Conservation (phyloP, 2,797 vertebrate genomes). For the Eutrigla gurnardus region DNA sequence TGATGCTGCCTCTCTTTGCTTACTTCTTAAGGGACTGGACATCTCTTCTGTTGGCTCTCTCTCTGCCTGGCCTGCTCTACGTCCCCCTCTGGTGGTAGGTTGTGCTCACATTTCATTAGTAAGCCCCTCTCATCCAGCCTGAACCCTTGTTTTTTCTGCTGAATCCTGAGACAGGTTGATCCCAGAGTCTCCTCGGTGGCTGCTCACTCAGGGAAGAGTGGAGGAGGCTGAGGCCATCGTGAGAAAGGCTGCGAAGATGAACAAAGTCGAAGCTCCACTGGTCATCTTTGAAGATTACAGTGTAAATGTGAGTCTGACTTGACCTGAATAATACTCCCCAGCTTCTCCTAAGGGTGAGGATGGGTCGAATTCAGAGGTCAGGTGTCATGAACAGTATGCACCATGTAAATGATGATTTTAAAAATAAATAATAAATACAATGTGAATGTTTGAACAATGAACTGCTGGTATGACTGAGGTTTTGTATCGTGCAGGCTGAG, state of each 20-base stretch:
- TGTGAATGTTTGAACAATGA: no score
- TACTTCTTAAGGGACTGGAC: constrained; percentile 88
- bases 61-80: constrained; percentile 7
- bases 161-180: constrained; percentile 71
- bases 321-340: background rate
- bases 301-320: constrained; percentile 24
- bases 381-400: no score
- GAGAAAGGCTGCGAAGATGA: constrained; percentile 74
- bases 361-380: no score
- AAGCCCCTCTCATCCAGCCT: background rate
- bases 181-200: constrained; percentile 83
- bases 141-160: constrained; percentile 10
- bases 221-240: constrained; percentile 75
- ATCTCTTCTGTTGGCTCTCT: constrained; percentile 80
- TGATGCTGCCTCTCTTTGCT: constrained; percentile 85
- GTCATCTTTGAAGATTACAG: constrained; percentile 60
- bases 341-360: no score
- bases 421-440: no score
- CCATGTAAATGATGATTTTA: no score
- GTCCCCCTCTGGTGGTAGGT: constrained; percentile 82
- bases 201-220: constrained; percentile 74
- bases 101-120: background rate
- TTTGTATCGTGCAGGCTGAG: constrained; percentile 48
- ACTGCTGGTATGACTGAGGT: background rate
- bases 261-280: constrained; percentile 70